Percentiles rank a stretch among this genome's conserved stretches.
phyloP scores from a whole-genome alignment of 1,140 invertebrate genomes.

The Euschistus heros region DNA sequence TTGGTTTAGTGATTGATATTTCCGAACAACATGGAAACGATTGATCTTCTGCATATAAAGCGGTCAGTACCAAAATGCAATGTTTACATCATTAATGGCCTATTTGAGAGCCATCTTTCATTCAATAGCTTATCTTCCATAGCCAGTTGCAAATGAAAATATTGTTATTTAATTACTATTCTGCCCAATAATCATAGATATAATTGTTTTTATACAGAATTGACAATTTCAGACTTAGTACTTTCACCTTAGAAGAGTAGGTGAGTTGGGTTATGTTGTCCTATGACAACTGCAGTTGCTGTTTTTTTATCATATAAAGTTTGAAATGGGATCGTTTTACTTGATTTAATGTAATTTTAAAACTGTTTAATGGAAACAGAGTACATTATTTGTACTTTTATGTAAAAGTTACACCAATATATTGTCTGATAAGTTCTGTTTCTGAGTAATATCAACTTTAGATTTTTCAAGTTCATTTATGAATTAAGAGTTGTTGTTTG shows the following conservation, averaged over 20 bases:
- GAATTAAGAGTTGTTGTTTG: too few relatives aligned
- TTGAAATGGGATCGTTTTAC: background rate
- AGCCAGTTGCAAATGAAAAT: background rate
- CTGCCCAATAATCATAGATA: background rate
- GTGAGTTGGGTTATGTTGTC: constrained; percentile 17
- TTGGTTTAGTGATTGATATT: background rate
- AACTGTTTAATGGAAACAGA: too few relatives aligned
- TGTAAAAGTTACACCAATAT: too few relatives aligned
- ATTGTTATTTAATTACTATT: background rate
- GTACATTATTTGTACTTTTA: too few relatives aligned
- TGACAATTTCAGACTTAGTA: background rate
- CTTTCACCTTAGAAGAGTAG: constrained; percentile 11
- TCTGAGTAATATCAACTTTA: too few relatives aligned
- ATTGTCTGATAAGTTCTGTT: too few relatives aligned
- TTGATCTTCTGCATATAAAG: constrained; percentile 7
- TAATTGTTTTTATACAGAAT: background rate
- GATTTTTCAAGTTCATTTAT: too few relatives aligned
- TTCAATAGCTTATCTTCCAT: constrained; percentile 17
- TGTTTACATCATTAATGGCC: constrained; percentile 39
- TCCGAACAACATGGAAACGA: constrained; percentile 5
- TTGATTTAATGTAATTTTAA: too few relatives aligned
- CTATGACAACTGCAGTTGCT: constrained; percentile 13
- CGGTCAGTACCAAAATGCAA: constrained; percentile 31
- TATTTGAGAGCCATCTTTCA: constrained; percentile 29
- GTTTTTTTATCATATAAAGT: constrained; percentile 14